Conservation (phyloP, 2,888 invertebrate genomes). For the Dastarcus helophoroides region DNA sequence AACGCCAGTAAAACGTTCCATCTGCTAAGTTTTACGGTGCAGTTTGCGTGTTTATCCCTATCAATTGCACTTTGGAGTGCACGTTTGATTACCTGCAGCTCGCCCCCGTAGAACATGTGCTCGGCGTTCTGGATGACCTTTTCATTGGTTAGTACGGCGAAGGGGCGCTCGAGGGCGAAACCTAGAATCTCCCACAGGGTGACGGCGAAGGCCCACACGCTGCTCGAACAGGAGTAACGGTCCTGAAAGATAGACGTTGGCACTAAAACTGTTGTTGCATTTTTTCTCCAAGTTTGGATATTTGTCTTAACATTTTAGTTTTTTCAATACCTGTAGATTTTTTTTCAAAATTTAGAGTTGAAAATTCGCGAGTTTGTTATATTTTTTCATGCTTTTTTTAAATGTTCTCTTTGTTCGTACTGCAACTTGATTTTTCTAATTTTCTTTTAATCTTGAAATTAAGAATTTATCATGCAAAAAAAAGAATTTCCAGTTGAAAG, state of each 20-base stretch:
- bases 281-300: too few species aligned
- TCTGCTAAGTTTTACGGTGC: not conserved
- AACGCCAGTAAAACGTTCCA: too few species aligned
- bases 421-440: too few species aligned
- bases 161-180: constrained; percentile 48
- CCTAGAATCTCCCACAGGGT: constrained; percentile 54
- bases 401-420: too few species aligned
- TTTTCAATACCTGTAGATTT: too few species aligned
- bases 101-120: constrained; percentile 51
- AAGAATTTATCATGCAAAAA: too few species aligned
- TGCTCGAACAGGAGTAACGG: constrained; percentile 49
- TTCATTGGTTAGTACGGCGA: constrained; percentile 47
- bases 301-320: not conserved
- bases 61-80: not conserved
- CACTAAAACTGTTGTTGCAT: constrained; percentile 2
- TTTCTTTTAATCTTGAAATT: too few species aligned
- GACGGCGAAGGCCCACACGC: constrained; percentile 53
- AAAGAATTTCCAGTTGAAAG: too few species aligned
- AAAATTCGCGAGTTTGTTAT: too few species aligned
- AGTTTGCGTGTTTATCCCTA: not conserved
- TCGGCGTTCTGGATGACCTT: constrained; percentile 54
- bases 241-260: constrained; percentile 45
- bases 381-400: too few species aligned
- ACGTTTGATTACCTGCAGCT: constrained; percentile 40
- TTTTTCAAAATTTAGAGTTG: not conserved